Evolutionary conservation across 2,797 vertebrate genomes (phyloP), one percentile per base, ranked within the genome.

Genomic region (Labroides dimidiatus): DNA sequence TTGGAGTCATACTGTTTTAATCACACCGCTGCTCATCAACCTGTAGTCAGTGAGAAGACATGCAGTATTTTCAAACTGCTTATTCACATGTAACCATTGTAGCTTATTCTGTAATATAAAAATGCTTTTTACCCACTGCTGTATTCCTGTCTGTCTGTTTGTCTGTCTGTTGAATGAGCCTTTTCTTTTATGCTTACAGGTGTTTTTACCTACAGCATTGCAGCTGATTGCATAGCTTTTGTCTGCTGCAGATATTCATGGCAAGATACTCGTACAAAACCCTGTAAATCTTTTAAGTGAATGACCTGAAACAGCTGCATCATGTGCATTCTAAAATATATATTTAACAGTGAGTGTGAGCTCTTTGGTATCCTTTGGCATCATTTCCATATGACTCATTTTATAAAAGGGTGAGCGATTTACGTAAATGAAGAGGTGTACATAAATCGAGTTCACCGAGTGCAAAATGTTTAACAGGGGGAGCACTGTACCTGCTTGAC

Each of bases 401-500:
- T 39, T 73, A 56, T 19, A 58, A 59, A 60, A n/a, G 69, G 21
- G 36, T 33, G 20, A 61, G 39, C 24, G 60, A 71, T 84, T 79
- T 55, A 43, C 36, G 9, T 71, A 61, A 68, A 68, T 54, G 36
- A 72, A 66, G 39, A 61, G 72, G 47, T 80, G 59, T n/a, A 52
- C 36, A 42, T 65, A 51, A 33, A 60, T 47, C 15, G 61, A 64
- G 49, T 79, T 54, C 56, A 30, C 65, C 37, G 21, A 77, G 59
- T 56, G 7, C 4, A n/a, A 33, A 13, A 44, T 55, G 49, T 61
- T 69, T n/a, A 66, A 70, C 44, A 66, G 57, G 49, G 54, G 60
- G 68, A 52, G 67, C 52, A 70, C 72, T 60, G 27, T 30, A 60
- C 61, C 64, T 77, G 74, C 72, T 77, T 72, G 57, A 77, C 69